Conservation (phyloP, 2,888 invertebrate genomes). For the Cephus pulcher region DNA sequence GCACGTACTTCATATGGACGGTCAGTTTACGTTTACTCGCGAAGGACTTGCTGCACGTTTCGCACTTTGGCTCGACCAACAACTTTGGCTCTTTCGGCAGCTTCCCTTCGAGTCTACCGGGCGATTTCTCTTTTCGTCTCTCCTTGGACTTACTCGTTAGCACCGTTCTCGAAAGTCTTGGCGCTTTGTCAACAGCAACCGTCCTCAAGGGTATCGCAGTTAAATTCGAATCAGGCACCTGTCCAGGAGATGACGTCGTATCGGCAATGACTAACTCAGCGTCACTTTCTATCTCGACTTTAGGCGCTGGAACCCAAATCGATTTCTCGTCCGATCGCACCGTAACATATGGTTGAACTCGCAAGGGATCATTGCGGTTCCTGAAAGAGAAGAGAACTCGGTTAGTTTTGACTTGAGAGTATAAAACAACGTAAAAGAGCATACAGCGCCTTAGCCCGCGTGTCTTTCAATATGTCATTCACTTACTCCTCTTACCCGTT, state of each 20-base stretch:
- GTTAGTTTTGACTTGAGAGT: neutral
- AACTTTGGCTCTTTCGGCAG: neutral
- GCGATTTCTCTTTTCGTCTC: neutral
- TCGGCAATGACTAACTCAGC: neutral
- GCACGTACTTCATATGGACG: slow-evolving; percentile 16
- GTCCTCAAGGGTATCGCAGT: neutral
- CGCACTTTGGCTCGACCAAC: slow-evolving; percentile 7
- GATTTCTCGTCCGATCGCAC: slow-evolving; percentile 8
- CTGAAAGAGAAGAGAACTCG: slow-evolving; percentile 9
- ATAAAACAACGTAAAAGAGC: too few relatives aligned
- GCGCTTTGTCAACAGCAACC: neutral
- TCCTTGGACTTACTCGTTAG: neutral
- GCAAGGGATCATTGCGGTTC: slow-evolving; percentile 1
- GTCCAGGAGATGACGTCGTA: too few relatives aligned
- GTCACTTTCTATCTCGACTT: slow-evolving; percentile 11
- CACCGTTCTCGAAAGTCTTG: neutral
- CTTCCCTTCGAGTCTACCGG: neutral
- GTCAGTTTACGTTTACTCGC: slow-evolving; percentile 18
- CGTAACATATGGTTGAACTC: slow-evolving; percentile 12
- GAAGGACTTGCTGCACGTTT: slow-evolving; percentile 15
- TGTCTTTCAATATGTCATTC: too few relatives aligned
- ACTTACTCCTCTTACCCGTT: too few relatives aligned
- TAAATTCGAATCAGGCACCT: too few relatives aligned
- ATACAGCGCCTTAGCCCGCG: too few relatives aligned
- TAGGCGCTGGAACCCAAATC: slow-evolving; percentile 9